Conservation (phyloP, 1,140 invertebrate genomes). For the Drosophila sp. region DNA sequence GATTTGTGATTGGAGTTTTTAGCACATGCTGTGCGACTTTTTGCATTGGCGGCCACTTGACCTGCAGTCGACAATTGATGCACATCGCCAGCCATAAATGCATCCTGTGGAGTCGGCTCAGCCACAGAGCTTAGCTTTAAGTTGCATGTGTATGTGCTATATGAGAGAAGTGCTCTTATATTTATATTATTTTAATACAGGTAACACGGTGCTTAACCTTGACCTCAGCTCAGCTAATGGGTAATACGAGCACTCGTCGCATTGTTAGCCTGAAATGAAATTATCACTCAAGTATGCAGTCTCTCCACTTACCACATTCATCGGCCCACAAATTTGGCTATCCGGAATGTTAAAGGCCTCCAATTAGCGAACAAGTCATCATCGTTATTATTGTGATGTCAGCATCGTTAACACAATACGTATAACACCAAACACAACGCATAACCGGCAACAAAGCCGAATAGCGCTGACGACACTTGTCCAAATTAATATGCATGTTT, state of each 20-base stretch:
- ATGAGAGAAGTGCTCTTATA: neutral
- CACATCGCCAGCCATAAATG: slow-evolving; percentile 51
- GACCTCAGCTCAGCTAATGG: slow-evolving; percentile 24
- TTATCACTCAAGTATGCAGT: neutral
- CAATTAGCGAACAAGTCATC: slow-evolving; percentile 16
- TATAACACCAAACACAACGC: neutral
- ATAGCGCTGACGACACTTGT: neutral
- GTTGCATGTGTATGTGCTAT: too few species aligned
- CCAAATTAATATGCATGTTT: neutral
- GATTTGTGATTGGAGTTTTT: slow-evolving; percentile 33
- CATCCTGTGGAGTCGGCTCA: slow-evolving; percentile 9
- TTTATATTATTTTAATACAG: slow-evolving; percentile 5
- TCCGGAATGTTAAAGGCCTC: slow-evolving; percentile 27
- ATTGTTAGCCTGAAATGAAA: slow-evolving; percentile 11
- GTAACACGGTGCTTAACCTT: slow-evolving; percentile 23
- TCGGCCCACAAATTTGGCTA: slow-evolving; percentile 10
- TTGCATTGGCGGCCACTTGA: slow-evolving; percentile 66
- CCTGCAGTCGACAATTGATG: slow-evolving; percentile 66
- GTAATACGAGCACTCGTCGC: neutral
- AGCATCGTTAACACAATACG: neutral
- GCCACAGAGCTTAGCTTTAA: slow-evolving; percentile 30
- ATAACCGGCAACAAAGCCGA: slow-evolving; percentile 15
- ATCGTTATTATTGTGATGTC: neutral
- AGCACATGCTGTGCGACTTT: slow-evolving; percentile 54
- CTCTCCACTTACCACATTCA: neutral